Evolutionary conservation across 2,888 invertebrate species (phyloP).

Genomic region (Eledona agricola): DNA sequence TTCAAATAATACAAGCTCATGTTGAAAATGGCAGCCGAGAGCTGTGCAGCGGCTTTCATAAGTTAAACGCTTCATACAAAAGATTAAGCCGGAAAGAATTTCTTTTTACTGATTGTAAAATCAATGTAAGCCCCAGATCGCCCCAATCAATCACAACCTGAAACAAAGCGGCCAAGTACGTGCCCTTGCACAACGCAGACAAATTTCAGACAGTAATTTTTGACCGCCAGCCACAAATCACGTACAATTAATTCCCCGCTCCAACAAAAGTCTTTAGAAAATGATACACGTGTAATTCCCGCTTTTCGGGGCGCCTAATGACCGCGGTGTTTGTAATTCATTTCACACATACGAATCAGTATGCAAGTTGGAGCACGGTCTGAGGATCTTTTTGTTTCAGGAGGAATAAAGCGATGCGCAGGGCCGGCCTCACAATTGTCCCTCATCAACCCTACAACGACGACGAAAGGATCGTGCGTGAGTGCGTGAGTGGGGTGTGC

Average conservation of each 20-base stretch:
- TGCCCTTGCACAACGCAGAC: neutral
- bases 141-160: slow-evolving; percentile 1
- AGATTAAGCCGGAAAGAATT: neutral
- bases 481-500: slow-evolving; percentile 41
- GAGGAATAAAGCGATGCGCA: slow-evolving; percentile 30
- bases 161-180: slow-evolving; percentile 2
- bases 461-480: slow-evolving; percentile 41
- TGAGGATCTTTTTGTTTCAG: slow-evolving; percentile 33
- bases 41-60: no score
- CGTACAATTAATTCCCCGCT: slow-evolving; percentile 20
- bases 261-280: slow-evolving; percentile 26
- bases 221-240: slow-evolving; percentile 7
- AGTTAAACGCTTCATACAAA: no score
- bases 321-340: slow-evolving; percentile 30
- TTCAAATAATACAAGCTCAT: no score
- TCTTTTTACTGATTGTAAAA: slow-evolving; percentile 3
- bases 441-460: slow-evolving; percentile 36
- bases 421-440: slow-evolving; percentile 25
- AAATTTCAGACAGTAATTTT: slow-evolving; percentile 11
- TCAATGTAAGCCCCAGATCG: slow-evolving; percentile 3
- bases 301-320: slow-evolving; percentile 20
- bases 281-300: slow-evolving; percentile 24
- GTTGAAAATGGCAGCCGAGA: no score
- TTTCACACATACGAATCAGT: slow-evolving; percentile 29
- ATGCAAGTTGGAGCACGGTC: slow-evolving; percentile 23